A percentile compares a stretch with the other conserved stretches of the same genome.
Evolutionary conservation across 2,113 vertebrate species (phyloP).

Genomic region (Myotis davidii): DNA sequence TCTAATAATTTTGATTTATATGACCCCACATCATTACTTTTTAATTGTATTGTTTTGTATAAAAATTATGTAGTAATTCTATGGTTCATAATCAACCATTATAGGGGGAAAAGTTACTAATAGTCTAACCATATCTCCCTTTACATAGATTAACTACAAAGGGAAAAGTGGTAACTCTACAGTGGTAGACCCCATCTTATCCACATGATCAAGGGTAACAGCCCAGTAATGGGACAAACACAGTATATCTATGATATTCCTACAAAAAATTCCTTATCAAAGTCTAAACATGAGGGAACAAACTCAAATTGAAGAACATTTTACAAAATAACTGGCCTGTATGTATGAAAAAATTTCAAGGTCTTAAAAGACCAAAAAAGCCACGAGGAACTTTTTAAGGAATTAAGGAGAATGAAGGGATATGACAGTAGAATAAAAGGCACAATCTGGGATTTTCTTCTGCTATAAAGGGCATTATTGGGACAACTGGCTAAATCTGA

Average conservation of each 20-base stretch:
- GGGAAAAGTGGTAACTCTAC: neutral
- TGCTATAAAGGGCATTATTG: neutral
- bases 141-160: neutral
- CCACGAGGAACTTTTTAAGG: neutral
- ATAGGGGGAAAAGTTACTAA: neutral
- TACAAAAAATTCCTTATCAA: neutral
- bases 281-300: neutral
- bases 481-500: neutral
- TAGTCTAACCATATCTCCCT: neutral
- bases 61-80: neutral
- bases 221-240: neutral
- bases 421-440: neutral
- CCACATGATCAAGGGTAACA: neutral
- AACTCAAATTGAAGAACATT: neutral
- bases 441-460: neutral
- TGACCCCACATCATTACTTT: neutral
- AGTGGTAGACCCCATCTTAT: neutral
- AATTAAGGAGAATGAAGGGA: neutral
- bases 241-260: neutral
- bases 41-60: slow-evolving; percentile 14
- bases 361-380: neutral
- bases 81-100: neutral
- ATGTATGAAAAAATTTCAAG: neutral
- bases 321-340: neutral
- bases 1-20: neutral